Conservation (phyloP, 2,797 vertebrate genomes). For the Diplodus sargus region DNA sequence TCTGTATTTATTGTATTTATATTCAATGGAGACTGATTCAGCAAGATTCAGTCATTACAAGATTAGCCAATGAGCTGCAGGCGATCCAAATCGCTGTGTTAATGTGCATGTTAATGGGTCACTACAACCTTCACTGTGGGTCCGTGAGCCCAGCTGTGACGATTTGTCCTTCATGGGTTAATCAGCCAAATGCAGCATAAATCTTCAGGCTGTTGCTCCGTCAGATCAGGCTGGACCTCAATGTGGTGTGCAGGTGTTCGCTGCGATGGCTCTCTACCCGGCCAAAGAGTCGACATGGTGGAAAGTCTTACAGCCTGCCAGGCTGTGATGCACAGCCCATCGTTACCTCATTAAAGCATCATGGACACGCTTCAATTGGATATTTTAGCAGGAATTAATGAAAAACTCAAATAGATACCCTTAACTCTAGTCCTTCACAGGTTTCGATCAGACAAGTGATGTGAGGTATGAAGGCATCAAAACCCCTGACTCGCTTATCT, state of each 20-base stretch:
- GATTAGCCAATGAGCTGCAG: too few species aligned
- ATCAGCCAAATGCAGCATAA: conserved; percentile 20
- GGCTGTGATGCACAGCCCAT: not conserved
- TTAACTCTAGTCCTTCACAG: not conserved
- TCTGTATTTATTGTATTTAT: conserved; percentile 3
- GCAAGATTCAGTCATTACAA: too few species aligned
- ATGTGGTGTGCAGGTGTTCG: conserved; percentile 13
- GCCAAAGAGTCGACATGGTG: not conserved
- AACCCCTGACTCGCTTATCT: not conserved
- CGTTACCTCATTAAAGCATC: not conserved
- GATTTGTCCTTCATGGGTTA: conserved; percentile 26
- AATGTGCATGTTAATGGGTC: conserved; percentile 32
- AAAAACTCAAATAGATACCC: not conserved
- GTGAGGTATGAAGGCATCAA: not conserved
- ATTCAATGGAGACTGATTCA: conserved; percentile 1
- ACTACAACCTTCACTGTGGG: conserved; percentile 12
- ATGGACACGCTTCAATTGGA: too few species aligned
- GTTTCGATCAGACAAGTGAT: not conserved
- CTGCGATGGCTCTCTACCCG: not conserved
- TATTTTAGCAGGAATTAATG: not conserved
- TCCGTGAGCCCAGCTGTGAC: not conserved
- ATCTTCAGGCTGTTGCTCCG: conserved; percentile 10
- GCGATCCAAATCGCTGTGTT: not conserved
- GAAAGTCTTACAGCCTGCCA: not conserved
- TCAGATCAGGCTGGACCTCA: conserved; percentile 6